These are phyloP conservation scores for Vireo altiloquus DNA, from an alignment of 2,113 vertebrate species.

Conservation along the genomic window DNA sequence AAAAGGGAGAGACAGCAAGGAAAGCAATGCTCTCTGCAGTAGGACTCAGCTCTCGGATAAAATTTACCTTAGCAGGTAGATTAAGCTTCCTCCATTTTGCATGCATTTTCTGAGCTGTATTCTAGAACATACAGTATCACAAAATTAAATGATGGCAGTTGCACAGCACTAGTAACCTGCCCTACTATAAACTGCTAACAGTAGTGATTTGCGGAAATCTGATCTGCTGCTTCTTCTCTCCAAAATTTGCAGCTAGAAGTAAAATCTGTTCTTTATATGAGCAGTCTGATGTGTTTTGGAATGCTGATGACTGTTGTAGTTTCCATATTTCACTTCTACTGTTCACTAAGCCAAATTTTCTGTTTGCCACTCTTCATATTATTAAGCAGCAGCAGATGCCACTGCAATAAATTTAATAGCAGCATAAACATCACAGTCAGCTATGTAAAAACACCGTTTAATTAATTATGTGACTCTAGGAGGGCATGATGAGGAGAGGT, in stretches of 20 bases:
- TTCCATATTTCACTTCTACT: neutral
- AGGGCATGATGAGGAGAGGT: neutral
- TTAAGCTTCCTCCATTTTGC: neutral
- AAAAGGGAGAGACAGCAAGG: neutral
- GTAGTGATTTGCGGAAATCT: neutral
- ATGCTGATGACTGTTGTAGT: neutral
- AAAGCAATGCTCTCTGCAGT: neutral
- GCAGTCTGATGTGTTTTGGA: neutral
- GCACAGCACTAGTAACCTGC: neutral
- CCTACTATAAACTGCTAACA: neutral
- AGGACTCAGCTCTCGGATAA: neutral
- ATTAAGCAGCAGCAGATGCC: constrained; percentile 13
- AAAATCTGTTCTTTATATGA: neutral
- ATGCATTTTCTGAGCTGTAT: neutral
- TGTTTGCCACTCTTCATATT: neutral
- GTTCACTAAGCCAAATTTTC: neutral
- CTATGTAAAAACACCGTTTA: neutral
- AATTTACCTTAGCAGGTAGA: neutral
- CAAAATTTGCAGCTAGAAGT: neutral
- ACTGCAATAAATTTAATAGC: neutral
- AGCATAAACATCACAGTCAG: neutral
- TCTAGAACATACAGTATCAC: neutral
- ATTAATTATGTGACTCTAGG: neutral
- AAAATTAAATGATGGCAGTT: neutral
- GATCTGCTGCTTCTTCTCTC: neutral